Conservation (phyloP, 2,797 vertebrate species). For the Pangasius djambal region DNA sequence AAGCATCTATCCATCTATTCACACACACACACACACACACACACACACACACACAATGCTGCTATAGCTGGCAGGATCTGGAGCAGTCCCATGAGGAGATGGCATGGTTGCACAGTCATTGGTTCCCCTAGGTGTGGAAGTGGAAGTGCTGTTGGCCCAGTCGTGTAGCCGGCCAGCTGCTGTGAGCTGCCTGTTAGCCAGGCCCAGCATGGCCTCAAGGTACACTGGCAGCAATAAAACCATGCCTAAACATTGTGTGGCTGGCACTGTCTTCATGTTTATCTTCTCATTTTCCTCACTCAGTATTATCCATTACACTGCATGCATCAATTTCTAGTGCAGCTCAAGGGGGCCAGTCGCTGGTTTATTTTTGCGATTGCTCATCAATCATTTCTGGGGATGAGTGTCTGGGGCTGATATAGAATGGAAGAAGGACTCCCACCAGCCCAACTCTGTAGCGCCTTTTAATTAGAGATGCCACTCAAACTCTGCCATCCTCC, state of each 20-base stretch:
- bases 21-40: constrained; percentile 41
- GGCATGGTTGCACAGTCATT: constrained; percentile 65
- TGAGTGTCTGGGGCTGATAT: constrained; percentile 71
- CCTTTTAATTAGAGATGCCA: constrained; percentile 82
- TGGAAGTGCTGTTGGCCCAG: constrained; percentile 63
- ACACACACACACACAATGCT: constrained; percentile 35
- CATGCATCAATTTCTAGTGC: constrained; percentile 75
- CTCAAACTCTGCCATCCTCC: constrained; percentile 69
- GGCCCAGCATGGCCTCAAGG: constrained; percentile 52
- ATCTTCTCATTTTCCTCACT: constrained; percentile 55
- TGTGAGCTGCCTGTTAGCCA: constrained; percentile 69
- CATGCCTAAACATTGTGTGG: constrained; percentile 57
- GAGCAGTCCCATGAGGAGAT: constrained; percentile 67
- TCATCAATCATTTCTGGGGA: constrained; percentile 80
- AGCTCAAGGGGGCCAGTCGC: constrained; percentile 68
- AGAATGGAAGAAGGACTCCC: constrained; percentile 62
- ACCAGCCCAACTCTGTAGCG: constrained; percentile 69
- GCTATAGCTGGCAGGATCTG: constrained; percentile 69
- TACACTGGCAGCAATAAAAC: constrained; percentile 53
- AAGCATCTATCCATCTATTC: background rate
- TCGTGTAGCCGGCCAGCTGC: constrained; percentile 66
- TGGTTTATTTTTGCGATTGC: constrained; percentile 79
- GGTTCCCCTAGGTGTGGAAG: constrained; percentile 61
- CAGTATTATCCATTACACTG: constrained; percentile 73
- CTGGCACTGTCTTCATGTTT: constrained; percentile 65